A percentile compares a stretch with the other conserved stretches of the same genome.
phyloP scores from a whole-genome alignment of 2,888 invertebrate species.

The Hanleya hanleyi region DNA sequence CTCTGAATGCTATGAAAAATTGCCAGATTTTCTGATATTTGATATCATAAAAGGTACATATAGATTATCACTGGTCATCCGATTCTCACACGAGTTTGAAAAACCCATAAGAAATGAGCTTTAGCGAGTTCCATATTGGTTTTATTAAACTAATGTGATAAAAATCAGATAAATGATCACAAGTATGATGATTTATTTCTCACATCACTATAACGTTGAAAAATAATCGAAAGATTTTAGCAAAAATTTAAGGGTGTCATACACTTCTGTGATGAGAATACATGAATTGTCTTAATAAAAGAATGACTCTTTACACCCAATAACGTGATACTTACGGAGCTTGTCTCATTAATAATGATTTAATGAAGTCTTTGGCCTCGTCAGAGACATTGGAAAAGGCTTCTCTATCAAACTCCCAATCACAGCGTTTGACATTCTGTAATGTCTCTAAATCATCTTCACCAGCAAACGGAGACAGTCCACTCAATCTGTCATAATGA shows the following conservation, averaged over 20 bases:
- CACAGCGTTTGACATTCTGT: conserved; percentile 98
- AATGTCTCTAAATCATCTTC: conserved; percentile 98
- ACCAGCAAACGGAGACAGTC: conserved; percentile 98
- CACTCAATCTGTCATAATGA: conserved; percentile 95
- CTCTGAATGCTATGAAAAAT: no score
- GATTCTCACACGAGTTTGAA: no score
- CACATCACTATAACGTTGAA: no score
- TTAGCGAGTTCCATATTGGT: no score
- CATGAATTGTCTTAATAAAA: neutral
- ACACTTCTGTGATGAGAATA: neutral
- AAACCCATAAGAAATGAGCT: no score
- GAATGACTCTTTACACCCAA: neutral
- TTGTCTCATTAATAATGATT: conserved; percentile 87
- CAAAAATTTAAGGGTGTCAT: neutral
- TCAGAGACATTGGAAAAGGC: conserved; percentile 95
- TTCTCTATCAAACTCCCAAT: conserved; percentile 99
- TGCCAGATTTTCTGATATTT: no score
- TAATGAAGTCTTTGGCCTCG: conserved; percentile 98
- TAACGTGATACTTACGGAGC: conserved; percentile 80
- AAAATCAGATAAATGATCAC: no score
- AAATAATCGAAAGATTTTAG: neutral
- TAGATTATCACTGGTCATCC: neutral
- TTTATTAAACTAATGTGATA: no score
- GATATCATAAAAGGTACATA: no score
- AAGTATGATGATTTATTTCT: no score